Percentiles rank a stretch among this genome's conserved stretches.
phyloP scores from a whole-genome alignment of 2,113 vertebrate genomes.

The Neomonachus schauinslandi region DNA sequence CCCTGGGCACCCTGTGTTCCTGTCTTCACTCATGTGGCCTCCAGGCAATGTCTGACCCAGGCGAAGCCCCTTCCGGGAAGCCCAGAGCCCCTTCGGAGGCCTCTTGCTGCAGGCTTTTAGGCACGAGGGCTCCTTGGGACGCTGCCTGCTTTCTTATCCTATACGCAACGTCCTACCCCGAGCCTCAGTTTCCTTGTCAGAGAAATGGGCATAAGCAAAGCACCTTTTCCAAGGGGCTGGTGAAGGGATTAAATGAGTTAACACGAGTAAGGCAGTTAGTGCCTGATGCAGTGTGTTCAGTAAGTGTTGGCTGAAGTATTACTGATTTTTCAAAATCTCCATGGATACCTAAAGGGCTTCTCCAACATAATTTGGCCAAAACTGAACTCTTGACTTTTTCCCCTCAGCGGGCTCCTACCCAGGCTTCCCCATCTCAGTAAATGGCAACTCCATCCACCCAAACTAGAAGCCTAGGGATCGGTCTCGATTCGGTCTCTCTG shows the following conservation, averaged over 20 bases:
- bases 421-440: neutral
- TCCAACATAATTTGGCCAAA: conserved; percentile 15
- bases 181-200: neutral
- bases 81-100: neutral
- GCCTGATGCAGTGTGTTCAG: neutral
- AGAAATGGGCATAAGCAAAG: neutral
- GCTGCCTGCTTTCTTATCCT: neutral
- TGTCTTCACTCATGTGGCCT: neutral
- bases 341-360: conserved; percentile 19
- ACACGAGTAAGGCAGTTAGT: neutral
- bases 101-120: neutral
- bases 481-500: fast-evolving
- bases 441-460: neutral
- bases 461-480: neutral
- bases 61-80: neutral
- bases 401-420: neutral
- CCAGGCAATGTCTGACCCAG: neutral
- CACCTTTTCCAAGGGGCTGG: neutral
- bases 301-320: neutral
- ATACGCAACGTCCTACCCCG: neutral
- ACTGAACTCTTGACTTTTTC: neutral
- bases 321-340: neutral
- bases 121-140: neutral
- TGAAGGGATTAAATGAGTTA: neutral
- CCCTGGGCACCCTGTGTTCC: neutral